Evolutionary conservation across 2,797 vertebrate species (phyloP).

Genomic region (Synaphobranchus kaupii): DNA sequence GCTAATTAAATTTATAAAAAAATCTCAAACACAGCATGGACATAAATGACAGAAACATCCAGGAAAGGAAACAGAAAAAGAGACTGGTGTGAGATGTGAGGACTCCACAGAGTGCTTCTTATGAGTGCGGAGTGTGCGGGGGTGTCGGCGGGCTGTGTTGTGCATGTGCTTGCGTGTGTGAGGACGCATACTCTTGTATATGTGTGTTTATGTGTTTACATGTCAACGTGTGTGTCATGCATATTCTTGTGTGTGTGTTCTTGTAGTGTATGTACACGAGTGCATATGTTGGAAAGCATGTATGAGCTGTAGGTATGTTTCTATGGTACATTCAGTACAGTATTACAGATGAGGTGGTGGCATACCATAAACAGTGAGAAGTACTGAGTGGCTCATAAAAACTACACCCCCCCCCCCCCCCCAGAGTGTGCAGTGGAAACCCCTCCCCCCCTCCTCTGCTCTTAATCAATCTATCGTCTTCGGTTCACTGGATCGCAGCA

Average conservation of each 20-base stretch:
- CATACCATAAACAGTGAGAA: slow-evolving; percentile 30
- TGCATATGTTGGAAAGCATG: neutral
- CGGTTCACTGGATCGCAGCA: neutral
- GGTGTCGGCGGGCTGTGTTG: neutral
- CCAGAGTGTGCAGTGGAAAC: no score
- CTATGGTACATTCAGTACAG: neutral
- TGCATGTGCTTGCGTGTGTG: no score
- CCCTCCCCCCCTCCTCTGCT: neutral
- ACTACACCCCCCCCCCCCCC: no score
- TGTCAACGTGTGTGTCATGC: neutral
- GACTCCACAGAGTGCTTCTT: neutral
- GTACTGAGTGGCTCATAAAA: slow-evolving; percentile 33
- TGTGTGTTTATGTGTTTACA: neutral
- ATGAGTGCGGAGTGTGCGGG: neutral
- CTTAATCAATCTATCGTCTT: slow-evolving; percentile 1
- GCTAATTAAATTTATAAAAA: neutral
- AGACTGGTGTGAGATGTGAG: neutral
- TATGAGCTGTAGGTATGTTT: neutral
- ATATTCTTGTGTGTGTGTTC: neutral
- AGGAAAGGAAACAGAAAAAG: neutral
- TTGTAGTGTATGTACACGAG: neutral
- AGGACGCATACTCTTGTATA: neutral
- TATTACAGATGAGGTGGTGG: neutral
- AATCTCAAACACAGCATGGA: neutral
- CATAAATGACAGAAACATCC: neutral